Base-by-base conservation (phyloP, 2,888 invertebrate genomes). In the Acronicta leporina region DNA sequence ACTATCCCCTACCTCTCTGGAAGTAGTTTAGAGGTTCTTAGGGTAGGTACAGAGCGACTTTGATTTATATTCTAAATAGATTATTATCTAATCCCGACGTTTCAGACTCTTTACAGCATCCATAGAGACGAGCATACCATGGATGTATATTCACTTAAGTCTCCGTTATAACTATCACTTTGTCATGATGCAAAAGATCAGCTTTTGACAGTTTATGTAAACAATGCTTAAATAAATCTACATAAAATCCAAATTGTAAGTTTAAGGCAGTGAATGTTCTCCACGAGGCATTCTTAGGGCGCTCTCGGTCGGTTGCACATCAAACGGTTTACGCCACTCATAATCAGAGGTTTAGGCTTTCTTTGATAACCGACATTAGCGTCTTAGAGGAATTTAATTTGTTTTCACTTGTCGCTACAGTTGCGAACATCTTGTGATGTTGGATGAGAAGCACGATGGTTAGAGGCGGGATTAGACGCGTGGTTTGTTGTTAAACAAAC, bases 361-460 rank as follows among this genome's bases (percentile, higher is more conserved):
- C 93, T 92, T 92, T 92, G 92, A 92, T 92, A 90, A 89, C 87
- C 87, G 82, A 88, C 87, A 91, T 89, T 88, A 88, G 76, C 89
- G 86, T 90, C 90, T 91, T 79, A 72, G 71, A 71, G 89, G 91
- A 92, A 92, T 92, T 92, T 92, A 92, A 92, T 92, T 92, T 92
- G 87, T 87, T 86, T 87, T 87, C 85, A 85, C 83, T 86, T 83
- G 82, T 82, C 85, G 76, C 75, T 58, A 73, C 73, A 73, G 52
- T 60, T 66, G 41, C 50, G 16, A 9, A 45, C 45, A 10, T 42
- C 72, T 61, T 75, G 35, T 75, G 77, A 75, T 73, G 63, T 76
- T 69, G 40, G 27, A 9, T 3, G 35, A 46, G 51, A 35, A 51
- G 54, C 33, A 58, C 45, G 55, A 25, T 27, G 10, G 40, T 25